Base-by-base conservation (phyloP, 2,113 vertebrate species). In the zebrafish (Danio rerio) region DNA sequence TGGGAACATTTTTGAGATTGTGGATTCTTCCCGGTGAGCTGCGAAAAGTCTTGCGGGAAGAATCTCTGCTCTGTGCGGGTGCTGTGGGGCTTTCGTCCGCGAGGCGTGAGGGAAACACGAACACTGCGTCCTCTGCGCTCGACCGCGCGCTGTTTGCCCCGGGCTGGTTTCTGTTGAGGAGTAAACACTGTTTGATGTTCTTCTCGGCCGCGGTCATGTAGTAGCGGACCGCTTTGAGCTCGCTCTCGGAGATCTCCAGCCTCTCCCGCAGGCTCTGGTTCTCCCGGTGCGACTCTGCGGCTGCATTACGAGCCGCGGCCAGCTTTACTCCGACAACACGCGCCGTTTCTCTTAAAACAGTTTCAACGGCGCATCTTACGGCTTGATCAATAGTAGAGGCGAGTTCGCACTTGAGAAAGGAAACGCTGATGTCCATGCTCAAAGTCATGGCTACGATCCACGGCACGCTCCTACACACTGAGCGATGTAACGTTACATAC, bases 191-290 rank as follows among this genome's bases (percentile, higher is more conserved):
- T 75, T 89, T 86, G 0, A 90, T 90, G 71, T 90, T 90, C 21
- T 88, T 90, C 76, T 90, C 89, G 5, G 89, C 89, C 15, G 88
- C 88, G 12, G 86, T 80, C 83, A 90, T 85, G 82, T 90, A 90
- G 75, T 88, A 89, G 5, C 89, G 86, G 18, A 89, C 85, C 5
- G 89, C 89, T 71, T 88, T 88, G 3, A 90, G 82, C 61, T 90
- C 89, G 66, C 87, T 73, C 84, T 90, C 88, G 2, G 88, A 87
- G 20, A 84, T 75, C 31, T 90, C 88, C 15, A 90, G 85, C 9
- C 89, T 50, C 66, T 89, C 86, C 5, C 82, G 83, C 58, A 90
- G 78, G 59, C 43, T 90, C 50, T 84, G 86, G 83, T 88, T 89
- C 85, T 90, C 88, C 5, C 84, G 74, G 61, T 87, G 86, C 5